Percentiles rank a stretch among this genome's conserved stretches.
Evolutionary conservation across 2,797 vertebrate species (phyloP).

Genomic region (Mionectes olivaceus): DNA sequence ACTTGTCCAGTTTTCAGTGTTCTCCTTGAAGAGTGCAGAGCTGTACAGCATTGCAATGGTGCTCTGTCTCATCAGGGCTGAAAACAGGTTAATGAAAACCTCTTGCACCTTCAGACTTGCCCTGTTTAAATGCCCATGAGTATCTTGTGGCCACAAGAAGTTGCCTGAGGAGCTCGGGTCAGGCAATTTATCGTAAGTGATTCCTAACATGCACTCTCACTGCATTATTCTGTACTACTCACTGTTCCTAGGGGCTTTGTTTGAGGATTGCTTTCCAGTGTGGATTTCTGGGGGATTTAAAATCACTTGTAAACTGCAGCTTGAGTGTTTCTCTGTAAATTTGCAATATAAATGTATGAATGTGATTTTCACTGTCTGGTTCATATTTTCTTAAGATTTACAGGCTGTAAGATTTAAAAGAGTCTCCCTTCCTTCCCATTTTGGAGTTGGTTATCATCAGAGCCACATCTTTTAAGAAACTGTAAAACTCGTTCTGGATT

Average conservation of each 20-base stretch:
- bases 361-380: constrained; percentile 21
- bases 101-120: not conserved
- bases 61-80: not conserved
- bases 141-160: not conserved
- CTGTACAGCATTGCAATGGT: not conserved
- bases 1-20: not conserved
- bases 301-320: constrained; percentile 20
- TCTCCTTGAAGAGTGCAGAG: not conserved
- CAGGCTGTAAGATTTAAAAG: not conserved
- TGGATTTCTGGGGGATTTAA: constrained; percentile 29
- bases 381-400: constrained; percentile 47
- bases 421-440: not conserved
- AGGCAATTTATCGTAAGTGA: not conserved
- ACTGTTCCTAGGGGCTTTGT: not conserved
- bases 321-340: constrained; percentile 43
- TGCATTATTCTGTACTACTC: not conserved
- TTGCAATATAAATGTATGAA: constrained; percentile 35
- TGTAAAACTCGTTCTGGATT: constrained; percentile 18
- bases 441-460: constrained; percentile 34
- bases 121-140: not conserved
- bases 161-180: not conserved
- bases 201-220: not conserved
- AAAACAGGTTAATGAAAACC: not conserved
- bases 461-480: constrained; percentile 23
- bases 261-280: constrained; percentile 18